Evolutionary conservation across 2,888 invertebrate species (phyloP).

Genomic region (Pollenia labialis): DNA sequence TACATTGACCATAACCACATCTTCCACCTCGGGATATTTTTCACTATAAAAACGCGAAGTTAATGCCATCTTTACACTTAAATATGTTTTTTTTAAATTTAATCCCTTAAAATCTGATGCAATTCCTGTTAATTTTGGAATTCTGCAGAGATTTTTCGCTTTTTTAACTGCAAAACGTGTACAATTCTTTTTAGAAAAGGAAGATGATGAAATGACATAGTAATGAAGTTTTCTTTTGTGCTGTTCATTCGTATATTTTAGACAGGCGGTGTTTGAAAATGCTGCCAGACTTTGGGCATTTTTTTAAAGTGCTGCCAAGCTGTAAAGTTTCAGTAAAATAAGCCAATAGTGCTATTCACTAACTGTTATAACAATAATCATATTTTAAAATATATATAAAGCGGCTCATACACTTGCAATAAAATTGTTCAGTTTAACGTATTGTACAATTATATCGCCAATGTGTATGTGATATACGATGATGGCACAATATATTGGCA

Average conservation of each 20-base stretch:
- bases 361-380: too few relatives aligned
- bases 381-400: too few relatives aligned
- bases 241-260: constrained; percentile 22
- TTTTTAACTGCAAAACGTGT: constrained; percentile 79
- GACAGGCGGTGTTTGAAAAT: constrained; percentile 6
- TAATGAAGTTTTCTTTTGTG: constrained; percentile 60
- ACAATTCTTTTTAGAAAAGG: constrained; percentile 73
- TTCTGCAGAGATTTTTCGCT: constrained; percentile 57
- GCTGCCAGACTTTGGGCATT: not conserved
- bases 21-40: constrained; percentile 98
- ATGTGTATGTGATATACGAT: too few relatives aligned
- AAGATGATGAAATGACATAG: constrained; percentile 62
- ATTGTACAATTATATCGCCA: too few relatives aligned
- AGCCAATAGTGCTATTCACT: too few relatives aligned
- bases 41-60: constrained; percentile 98
- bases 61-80: constrained; percentile 88
- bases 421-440: too few relatives aligned
- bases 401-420: too few relatives aligned
- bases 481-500: too few relatives aligned
- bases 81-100: constrained; percentile 21
- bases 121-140: constrained; percentile 53
- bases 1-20: constrained; percentile 99
- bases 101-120: constrained; percentile 61
- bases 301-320: constrained; percentile 1
- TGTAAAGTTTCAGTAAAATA: not conserved